A percentile compares a stretch with the other conserved stretches of the same genome.
These are phyloP conservation scores for Aleiodes sp. DNA, from an alignment of 1,140 invertebrate genomes.

Conservation along the genomic window DNA sequence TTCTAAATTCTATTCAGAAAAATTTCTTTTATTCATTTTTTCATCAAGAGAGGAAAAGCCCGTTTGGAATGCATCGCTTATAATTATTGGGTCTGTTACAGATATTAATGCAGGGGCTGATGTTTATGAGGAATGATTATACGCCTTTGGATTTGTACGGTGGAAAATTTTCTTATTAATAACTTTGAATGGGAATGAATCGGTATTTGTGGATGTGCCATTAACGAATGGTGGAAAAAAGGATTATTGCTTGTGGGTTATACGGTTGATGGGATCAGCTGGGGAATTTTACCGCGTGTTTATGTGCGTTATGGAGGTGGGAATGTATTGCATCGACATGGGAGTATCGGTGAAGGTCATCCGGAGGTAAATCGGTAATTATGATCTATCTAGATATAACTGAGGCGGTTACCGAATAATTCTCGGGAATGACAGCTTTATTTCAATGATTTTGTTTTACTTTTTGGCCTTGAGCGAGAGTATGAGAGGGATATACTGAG, in stretches of 20 bases:
- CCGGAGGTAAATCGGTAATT: slow-evolving; percentile 24
- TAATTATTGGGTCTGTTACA: slow-evolving; percentile 32
- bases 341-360: slow-evolving; percentile 28
- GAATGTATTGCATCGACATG: not conserved
- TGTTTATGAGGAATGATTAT: slow-evolving; percentile 53
- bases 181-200: slow-evolving; percentile 43
- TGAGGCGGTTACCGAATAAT: not conserved
- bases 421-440: slow-evolving; percentile 31
- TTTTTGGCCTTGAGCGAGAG: too few species aligned
- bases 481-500: too few species aligned
- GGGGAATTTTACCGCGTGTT: too few species aligned
- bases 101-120: slow-evolving; percentile 28
- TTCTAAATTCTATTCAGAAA: slow-evolving; percentile 9
- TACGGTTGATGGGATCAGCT: too few species aligned
- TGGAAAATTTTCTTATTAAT: slow-evolving; percentile 41
- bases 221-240: too few species aligned
- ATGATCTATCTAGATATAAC: slow-evolving; percentile 17
- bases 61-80: slow-evolving; percentile 41
- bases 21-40: slow-evolving; percentile 36
- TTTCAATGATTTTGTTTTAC: not conserved
- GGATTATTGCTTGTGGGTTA: too few species aligned
- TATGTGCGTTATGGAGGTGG: not conserved
- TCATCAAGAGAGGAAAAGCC: slow-evolving; percentile 42
- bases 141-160: slow-evolving; percentile 35
- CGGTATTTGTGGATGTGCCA: slow-evolving; percentile 15